phyloP scores from a whole-genome alignment of 2,888 invertebrate genomes.

The Nomada fabriciana region DNA sequence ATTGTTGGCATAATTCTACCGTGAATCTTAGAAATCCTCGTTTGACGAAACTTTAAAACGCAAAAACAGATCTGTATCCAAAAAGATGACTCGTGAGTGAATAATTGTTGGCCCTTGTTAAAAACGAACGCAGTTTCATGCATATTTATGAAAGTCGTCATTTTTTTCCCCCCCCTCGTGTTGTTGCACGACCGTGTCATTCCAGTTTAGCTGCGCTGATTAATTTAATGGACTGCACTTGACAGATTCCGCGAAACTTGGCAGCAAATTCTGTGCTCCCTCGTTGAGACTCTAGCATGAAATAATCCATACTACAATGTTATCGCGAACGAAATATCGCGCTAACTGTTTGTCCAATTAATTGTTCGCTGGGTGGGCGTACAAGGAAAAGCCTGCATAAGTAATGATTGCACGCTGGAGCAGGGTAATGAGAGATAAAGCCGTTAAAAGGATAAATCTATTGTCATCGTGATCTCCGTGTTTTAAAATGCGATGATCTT shows the following conservation, averaged over 20 bases:
- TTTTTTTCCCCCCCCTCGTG: background rate
- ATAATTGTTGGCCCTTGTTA: background rate
- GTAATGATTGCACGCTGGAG: background rate
- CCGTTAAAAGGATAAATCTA: background rate
- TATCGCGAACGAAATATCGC: background rate
- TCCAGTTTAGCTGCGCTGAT: background rate
- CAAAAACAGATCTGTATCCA: too few relatives aligned
- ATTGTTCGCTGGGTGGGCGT: background rate
- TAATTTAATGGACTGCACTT: background rate
- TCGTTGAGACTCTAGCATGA: background rate
- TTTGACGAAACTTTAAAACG: too few relatives aligned
- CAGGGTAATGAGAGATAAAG: background rate
- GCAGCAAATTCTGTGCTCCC: background rate
- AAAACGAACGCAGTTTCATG: background rate
- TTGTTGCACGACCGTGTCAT: background rate
- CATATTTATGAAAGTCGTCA: conserved; percentile 2
- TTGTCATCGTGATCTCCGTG: too few relatives aligned
- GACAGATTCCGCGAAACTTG: conserved; percentile 3
- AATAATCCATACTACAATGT: background rate
- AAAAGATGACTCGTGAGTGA: background rate
- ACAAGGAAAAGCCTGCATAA: background rate
- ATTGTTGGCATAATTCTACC: too few relatives aligned
- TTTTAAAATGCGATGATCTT: background rate
- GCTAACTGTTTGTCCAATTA: conserved; percentile 5
- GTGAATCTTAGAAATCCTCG: too few relatives aligned